phyloP scores from a whole-genome alignment of 2,113 vertebrate genomes.

The Vulpes vulpes region DNA sequence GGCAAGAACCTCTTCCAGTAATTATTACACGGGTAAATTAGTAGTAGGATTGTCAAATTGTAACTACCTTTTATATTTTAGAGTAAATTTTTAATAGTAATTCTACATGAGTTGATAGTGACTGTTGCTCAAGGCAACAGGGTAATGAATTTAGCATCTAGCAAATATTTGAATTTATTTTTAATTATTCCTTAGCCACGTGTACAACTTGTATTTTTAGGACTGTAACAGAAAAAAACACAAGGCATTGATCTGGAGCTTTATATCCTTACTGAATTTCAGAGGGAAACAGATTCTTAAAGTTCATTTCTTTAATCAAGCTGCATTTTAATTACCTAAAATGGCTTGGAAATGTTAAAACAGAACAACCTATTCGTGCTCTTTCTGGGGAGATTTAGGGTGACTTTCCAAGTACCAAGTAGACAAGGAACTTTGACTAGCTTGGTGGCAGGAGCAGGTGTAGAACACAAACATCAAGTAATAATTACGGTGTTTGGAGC shows the following conservation, averaged over 20 bases:
- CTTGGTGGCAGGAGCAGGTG: neutral
- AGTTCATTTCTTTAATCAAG: constrained; percentile 35
- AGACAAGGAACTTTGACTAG: constrained; percentile 20
- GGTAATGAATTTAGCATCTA: neutral
- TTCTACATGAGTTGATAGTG: constrained; percentile 15
- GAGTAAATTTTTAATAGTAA: constrained; percentile 56
- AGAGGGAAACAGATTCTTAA: neutral
- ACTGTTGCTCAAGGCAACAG: neutral
- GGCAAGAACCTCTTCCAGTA: neutral
- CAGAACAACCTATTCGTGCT: neutral
- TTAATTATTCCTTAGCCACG: neutral
- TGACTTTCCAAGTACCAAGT: neutral
- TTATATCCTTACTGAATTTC: constrained; percentile 28
- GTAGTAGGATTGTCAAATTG: neutral
- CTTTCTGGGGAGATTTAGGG: neutral
- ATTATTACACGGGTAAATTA: neutral
- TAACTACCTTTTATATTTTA: constrained; percentile 47
- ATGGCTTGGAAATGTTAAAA: constrained; percentile 49
- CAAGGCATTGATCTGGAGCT: neutral
- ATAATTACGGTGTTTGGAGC: neutral
- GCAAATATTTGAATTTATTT: constrained; percentile 43
- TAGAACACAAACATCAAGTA: neutral
- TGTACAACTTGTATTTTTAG: constrained; percentile 10
- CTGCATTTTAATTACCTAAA: constrained; percentile 56
- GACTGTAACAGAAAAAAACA: neutral